Conservation (phyloP, 2,888 invertebrate genomes). For the Seira musarum region DNA sequence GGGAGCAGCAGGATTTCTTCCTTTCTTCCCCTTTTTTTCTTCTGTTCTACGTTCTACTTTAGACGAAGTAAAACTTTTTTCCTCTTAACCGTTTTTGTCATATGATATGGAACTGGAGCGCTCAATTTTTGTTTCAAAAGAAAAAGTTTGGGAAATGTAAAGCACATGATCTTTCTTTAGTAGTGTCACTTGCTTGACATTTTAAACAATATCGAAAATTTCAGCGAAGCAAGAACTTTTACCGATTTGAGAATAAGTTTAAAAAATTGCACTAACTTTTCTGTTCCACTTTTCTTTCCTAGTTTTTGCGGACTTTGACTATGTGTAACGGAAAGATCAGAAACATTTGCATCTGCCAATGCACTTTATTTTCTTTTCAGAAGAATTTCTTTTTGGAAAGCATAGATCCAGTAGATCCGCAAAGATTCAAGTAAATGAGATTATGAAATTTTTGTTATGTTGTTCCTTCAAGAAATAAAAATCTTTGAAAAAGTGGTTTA, state of each 20-base stretch:
- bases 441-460: no score
- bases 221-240: background rate
- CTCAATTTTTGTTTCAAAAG: background rate
- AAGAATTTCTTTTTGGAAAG: no score
- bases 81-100: background rate
- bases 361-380: no score
- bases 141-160: background rate
- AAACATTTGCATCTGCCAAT: no score
- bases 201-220: background rate
- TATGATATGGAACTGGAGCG: background rate
- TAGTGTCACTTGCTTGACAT: background rate
- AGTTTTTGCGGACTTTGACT: no score
- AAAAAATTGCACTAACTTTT: background rate
- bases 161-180: no score
- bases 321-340: no score
- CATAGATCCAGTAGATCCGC: no score
- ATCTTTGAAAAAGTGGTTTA: no score
- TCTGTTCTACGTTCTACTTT: background rate
- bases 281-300: background rate
- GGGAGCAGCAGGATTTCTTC: slow-evolving; percentile 20
- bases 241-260: background rate
- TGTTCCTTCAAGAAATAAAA: no score
- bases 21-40: background rate
- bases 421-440: no score
- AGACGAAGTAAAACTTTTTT: background rate